Evolutionary conservation across 2,113 vertebrate genomes (phyloP).

Genomic region (Centropristis striata): DNA sequence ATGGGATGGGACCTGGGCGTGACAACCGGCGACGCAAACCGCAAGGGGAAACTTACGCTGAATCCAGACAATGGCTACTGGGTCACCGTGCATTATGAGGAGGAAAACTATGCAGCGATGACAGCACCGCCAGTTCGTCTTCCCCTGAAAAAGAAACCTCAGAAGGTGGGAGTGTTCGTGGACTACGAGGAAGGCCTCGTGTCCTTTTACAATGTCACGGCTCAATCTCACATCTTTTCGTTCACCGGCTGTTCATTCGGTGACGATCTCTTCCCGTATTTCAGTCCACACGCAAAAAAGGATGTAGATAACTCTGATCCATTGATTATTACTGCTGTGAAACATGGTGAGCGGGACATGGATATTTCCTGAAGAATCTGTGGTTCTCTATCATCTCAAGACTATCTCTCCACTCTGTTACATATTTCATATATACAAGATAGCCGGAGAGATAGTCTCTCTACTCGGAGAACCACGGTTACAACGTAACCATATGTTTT

Average conservation of each 20-base stretch:
- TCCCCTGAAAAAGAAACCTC: conserved; percentile 71
- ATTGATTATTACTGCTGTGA: conserved; percentile 65
- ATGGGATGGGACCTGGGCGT: conserved; percentile 81
- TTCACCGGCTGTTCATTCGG: conserved; percentile 84
- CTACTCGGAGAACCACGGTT: too few relatives aligned
- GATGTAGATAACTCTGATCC: conserved; percentile 53
- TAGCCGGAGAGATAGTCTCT: too few relatives aligned
- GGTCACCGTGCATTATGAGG: conserved; percentile 72
- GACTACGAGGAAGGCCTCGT: conserved; percentile 86
- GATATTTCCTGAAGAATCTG: neutral
- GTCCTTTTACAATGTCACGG: conserved; percentile 87
- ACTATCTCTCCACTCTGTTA: too few relatives aligned
- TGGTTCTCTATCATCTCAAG: too few relatives aligned
- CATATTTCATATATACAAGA: too few relatives aligned
- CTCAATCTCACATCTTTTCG: conserved; percentile 82
- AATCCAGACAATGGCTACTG: conserved; percentile 79
- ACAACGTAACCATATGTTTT: too few relatives aligned
- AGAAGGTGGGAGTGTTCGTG: conserved; percentile 87
- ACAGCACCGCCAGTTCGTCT: conserved; percentile 58
- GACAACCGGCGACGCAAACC: conserved; percentile 47
- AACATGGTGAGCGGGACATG: neutral
- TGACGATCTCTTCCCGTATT: conserved; percentile 85
- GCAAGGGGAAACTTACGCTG: conserved; percentile 68
- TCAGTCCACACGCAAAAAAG: conserved; percentile 75
- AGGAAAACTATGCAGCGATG: conserved; percentile 64